phyloP scores from a whole-genome alignment of 2,113 vertebrate genomes.

The Phainopepla nitens region DNA sequence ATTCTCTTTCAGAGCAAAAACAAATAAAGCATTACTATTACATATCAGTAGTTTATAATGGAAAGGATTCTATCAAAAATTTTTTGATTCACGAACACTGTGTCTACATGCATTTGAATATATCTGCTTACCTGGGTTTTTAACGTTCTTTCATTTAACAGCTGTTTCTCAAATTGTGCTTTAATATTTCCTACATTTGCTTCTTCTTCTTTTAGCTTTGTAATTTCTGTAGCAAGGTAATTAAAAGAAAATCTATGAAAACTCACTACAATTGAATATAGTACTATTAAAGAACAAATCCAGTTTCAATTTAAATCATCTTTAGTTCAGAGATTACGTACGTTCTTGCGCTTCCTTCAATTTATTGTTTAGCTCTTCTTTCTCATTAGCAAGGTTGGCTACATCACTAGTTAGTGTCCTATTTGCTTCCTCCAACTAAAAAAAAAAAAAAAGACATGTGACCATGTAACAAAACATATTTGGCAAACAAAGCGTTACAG shows the following conservation, averaged over 20 bases:
- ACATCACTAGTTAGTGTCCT: constrained; percentile 93
- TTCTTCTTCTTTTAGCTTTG: constrained; percentile 85
- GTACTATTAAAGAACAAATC: not conserved
- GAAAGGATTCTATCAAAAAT: not conserved
- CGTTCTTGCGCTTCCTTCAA: constrained; percentile 87
- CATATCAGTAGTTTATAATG: not conserved
- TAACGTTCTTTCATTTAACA: constrained; percentile 90
- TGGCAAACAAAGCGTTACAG: not conserved
- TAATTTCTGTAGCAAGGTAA: constrained; percentile 74
- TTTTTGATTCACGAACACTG: not conserved
- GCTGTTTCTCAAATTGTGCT: constrained; percentile 88
- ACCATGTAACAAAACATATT: not conserved
- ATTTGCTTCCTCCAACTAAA: constrained; percentile 94
- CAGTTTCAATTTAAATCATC: not conserved
- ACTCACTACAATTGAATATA: not conserved
- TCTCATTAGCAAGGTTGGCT: constrained; percentile 95
- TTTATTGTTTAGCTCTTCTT: constrained; percentile 97
- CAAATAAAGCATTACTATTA: not conserved
- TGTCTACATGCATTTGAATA: not conserved
- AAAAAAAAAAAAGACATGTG: not conserved
- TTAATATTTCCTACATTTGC: constrained; percentile 83
- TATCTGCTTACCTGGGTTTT: constrained; percentile 86
- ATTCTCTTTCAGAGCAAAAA: not conserved
- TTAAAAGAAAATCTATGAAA: not conserved
- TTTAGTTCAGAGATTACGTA: constrained; percentile 59